Percentiles rank a stretch among this genome's conserved stretches.
Conservation (phyloP, 2,888 invertebrate genomes). For the Aplocera efformata region DNA sequence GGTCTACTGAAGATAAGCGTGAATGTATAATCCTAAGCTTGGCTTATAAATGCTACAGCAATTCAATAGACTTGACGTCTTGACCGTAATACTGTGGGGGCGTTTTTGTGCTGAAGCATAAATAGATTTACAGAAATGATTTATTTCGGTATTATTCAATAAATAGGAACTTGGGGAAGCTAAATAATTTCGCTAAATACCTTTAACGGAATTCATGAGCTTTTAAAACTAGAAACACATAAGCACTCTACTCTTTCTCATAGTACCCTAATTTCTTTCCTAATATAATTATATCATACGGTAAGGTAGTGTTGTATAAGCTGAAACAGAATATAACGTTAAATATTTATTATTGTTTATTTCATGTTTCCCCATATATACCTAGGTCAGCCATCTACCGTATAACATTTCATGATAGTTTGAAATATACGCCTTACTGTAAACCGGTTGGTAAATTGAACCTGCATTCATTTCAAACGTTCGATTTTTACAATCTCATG, state of each 20-base stretch:
- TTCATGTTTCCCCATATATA: too few relatives aligned
- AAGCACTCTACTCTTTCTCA: too few relatives aligned
- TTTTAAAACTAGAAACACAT: too few relatives aligned
- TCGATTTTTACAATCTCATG: conserved; percentile 33
- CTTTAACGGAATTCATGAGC: conserved; percentile 5
- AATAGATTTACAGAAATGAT: conserved; percentile 13
- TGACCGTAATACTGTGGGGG: too few relatives aligned
- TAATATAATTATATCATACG: too few relatives aligned
- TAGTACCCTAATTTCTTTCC: too few relatives aligned
- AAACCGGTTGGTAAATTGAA: conserved; percentile 10
- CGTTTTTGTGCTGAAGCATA: conserved; percentile 5
- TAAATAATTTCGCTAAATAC: conserved; percentile 9
- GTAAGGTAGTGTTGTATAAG: neutral
- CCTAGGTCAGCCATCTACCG: conserved; percentile 8
- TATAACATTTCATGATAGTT: conserved; percentile 4
- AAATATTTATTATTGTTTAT: too few relatives aligned
- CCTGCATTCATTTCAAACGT: conserved; percentile 4
- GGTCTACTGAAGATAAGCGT: too few relatives aligned
- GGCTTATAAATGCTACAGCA: too few relatives aligned
- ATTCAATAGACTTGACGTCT: too few relatives aligned
- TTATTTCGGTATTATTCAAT: conserved; percentile 11
- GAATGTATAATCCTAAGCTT: too few relatives aligned
- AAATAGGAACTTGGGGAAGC: conserved; percentile 3
- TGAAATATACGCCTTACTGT: conserved; percentile 5
- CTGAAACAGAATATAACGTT: too few relatives aligned